Conservation (phyloP, 2,888 invertebrate genomes). For the Carpatolechia fugitivella region DNA sequence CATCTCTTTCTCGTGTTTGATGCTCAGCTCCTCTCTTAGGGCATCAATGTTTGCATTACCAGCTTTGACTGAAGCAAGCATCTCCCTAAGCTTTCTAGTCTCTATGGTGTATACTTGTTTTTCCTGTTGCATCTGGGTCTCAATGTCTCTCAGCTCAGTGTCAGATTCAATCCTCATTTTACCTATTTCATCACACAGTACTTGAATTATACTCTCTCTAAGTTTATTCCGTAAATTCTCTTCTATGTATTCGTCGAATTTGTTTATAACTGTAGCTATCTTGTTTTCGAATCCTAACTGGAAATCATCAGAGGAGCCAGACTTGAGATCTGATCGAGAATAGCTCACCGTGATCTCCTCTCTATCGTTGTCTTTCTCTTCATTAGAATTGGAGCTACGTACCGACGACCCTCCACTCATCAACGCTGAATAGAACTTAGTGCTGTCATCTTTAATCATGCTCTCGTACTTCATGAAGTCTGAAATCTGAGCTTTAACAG, state of each 20-base stretch:
- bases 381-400: conserved; percentile 54
- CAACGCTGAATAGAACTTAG: conserved; percentile 65
- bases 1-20: conserved; percentile 86
- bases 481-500: conserved; percentile 63
- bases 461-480: conserved; percentile 70
- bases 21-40: conserved; percentile 79
- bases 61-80: conserved; percentile 78
- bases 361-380: conserved; percentile 73
- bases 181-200: conserved; percentile 75
- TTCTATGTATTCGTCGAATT: conserved; percentile 59
- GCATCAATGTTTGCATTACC: conserved; percentile 78
- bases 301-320: conserved; percentile 60
- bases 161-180: conserved; percentile 65
- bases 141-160: conserved; percentile 59
- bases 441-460: conserved; percentile 65
- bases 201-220: conserved; percentile 77
- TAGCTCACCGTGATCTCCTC: conserved; percentile 68
- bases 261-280: conserved; percentile 49
- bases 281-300: conserved; percentile 61
- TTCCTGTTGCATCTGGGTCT: conserved; percentile 75
- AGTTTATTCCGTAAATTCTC: conserved; percentile 67
- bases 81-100: conserved; percentile 72
- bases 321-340: conserved; percentile 62
- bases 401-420: conserved; percentile 63
- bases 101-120: conserved; percentile 78